A percentile compares a stretch with the other conserved stretches of the same genome.
phyloP scores from a whole-genome alignment of 2,888 invertebrate species.

The Tineola bisselliella region DNA sequence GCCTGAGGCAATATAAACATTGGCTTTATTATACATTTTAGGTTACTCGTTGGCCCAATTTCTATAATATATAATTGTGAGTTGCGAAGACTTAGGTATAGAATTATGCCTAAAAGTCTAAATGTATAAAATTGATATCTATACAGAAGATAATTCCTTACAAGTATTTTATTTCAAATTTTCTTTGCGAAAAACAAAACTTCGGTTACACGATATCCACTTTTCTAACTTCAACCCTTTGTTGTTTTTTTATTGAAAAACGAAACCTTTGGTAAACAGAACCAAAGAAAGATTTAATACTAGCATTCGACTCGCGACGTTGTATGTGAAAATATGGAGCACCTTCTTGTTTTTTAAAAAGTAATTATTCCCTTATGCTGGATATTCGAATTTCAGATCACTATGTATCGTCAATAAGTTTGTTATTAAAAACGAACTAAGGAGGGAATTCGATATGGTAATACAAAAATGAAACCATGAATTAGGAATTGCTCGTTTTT shows the following conservation, averaged over 20 bases:
- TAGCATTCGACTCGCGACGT: too few species aligned
- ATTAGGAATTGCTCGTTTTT: too few species aligned
- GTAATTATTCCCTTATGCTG: too few species aligned
- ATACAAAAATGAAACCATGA: too few species aligned
- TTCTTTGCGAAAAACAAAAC: constrained; percentile 24
- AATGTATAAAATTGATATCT: background rate
- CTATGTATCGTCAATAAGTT: too few species aligned
- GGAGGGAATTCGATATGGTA: too few species aligned
- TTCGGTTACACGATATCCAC: constrained; percentile 33
- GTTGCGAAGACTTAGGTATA: too few species aligned
- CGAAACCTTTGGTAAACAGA: constrained; percentile 39
- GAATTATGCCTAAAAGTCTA: background rate
- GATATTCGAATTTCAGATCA: too few species aligned
- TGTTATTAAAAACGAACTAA: too few species aligned
- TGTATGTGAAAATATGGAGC: background rate
- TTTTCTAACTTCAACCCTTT: constrained; percentile 30
- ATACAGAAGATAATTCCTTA: background rate
- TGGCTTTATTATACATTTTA: background rate
- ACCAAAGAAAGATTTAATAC: constrained; percentile 34
- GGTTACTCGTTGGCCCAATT: too few species aligned
- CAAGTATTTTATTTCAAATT: background rate
- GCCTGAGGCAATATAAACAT: background rate
- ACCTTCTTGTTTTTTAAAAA: background rate
- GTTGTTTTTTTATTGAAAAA: constrained; percentile 31
- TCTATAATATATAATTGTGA: too few species aligned